Evolutionary conservation across 1,140 invertebrate species (phyloP).

Genomic region (Episyrphus balteatus): DNA sequence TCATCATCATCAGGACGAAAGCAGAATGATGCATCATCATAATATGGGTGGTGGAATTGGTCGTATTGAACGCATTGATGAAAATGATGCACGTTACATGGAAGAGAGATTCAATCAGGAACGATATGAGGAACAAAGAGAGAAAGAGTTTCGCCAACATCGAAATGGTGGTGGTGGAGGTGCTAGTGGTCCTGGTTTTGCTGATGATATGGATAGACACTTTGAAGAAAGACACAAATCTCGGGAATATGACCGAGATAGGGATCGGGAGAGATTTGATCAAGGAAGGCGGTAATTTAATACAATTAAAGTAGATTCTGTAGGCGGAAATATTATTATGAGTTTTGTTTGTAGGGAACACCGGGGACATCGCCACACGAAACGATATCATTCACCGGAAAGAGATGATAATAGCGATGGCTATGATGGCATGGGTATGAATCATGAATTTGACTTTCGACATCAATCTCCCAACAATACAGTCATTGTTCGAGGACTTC

Average conservation of each 20-base stretch:
- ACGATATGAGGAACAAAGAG: neutral
- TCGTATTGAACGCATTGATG: neutral
- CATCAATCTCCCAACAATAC: constrained; percentile 77
- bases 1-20: constrained; percentile 13
- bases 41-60: neutral
- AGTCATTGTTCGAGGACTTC: constrained; percentile 70
- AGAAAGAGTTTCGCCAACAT: constrained; percentile 2
- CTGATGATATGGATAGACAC: constrained; percentile 16
- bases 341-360: constrained; percentile 1
- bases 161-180: constrained; percentile 15
- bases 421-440: constrained; percentile 38
- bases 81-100: neutral
- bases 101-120: neutral
- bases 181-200: constrained; percentile 18
- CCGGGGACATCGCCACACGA: constrained; percentile 7
- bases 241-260: constrained; percentile 14
- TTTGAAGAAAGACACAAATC: constrained; percentile 11
- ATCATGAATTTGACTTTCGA: too few species aligned
- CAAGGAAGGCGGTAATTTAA: constrained; percentile 9
- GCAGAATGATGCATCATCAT: neutral
- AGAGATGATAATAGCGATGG: constrained; percentile 32
- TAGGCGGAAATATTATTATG: neutral
- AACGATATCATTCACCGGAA: constrained; percentile 14
- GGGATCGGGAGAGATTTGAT: constrained; percentile 16
- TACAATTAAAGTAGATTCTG: neutral